Percentiles rank a stretch among this genome's conserved stretches.
Conservation (phyloP, 2,888 invertebrate genomes). For the Acutogordius australiensis region DNA sequence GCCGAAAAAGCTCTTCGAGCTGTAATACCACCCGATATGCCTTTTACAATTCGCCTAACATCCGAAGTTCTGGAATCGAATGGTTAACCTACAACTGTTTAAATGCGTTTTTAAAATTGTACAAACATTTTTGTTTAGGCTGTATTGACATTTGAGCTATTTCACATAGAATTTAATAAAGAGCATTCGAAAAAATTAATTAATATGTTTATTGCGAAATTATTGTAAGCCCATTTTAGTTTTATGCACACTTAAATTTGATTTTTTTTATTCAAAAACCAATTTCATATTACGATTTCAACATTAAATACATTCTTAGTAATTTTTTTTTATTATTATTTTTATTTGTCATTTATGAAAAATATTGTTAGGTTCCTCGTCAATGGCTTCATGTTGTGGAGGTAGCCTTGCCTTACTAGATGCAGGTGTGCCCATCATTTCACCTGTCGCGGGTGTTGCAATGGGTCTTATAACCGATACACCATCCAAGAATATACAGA, state of each 20-base stretch:
- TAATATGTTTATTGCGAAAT: too few relatives aligned
- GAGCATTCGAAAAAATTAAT: too few relatives aligned
- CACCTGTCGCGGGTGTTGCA: constrained; percentile 67
- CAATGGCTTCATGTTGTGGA: constrained; percentile 90
- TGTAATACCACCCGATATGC: constrained; percentile 49
- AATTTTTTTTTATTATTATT: constrained; percentile 6
- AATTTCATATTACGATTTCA: too few relatives aligned
- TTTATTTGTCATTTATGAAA: not conserved
- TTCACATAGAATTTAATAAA: too few relatives aligned
- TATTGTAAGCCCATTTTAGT: too few relatives aligned
- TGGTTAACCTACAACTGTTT: too few relatives aligned
- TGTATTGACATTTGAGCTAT: too few relatives aligned
- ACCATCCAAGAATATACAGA: not conserved
- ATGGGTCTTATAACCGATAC: constrained; percentile 50
- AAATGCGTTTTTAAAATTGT: too few relatives aligned
- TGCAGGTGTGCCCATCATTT: constrained; percentile 54
- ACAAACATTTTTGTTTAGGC: too few relatives aligned
- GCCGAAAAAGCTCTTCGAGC: constrained; percentile 63
- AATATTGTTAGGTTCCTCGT: constrained; percentile 53
- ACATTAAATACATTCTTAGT: too few relatives aligned
- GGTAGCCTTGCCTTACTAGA: constrained; percentile 78
- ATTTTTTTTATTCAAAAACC: too few relatives aligned
- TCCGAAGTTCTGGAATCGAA: constrained; percentile 34
- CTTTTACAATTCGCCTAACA: constrained; percentile 59
- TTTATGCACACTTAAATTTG: too few relatives aligned